Conservation (phyloP, 2,888 invertebrate genomes). For the Heliconius charithonia region DNA sequence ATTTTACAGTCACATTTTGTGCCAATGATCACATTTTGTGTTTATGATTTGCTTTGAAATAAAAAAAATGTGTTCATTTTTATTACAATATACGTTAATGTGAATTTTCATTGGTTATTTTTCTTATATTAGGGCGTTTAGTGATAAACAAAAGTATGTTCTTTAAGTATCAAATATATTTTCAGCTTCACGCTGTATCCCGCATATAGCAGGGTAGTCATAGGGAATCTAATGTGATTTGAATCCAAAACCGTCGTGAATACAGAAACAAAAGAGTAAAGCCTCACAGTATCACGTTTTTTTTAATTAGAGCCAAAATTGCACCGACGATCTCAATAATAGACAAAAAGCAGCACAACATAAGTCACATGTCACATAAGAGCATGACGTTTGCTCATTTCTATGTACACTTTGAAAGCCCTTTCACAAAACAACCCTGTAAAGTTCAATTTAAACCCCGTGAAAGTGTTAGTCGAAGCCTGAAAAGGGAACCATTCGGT, state of each 20-base stretch:
- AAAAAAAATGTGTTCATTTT: too few species aligned
- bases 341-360: not conserved
- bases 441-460: conserved; percentile 62
- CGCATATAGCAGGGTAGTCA: too few species aligned
- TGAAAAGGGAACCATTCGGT: conserved; percentile 42
- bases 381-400: not conserved
- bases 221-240: too few species aligned
- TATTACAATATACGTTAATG: too few species aligned
- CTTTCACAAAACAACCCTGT: conserved; percentile 51
- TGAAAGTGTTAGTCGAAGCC: conserved; percentile 37
- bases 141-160: not conserved
- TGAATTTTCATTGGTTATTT: not conserved
- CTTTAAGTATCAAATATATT: not conserved
- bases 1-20: too few species aligned
- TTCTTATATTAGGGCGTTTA: not conserved
- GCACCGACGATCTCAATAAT: not conserved
- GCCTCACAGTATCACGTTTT: too few species aligned
- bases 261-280: too few species aligned
- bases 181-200: too few species aligned
- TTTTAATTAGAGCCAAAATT: not conserved
- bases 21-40: too few species aligned
- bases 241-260: too few species aligned
- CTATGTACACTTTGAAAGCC: conserved; percentile 17
- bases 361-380: not conserved
- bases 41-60: too few species aligned